Percentiles rank a stretch among this genome's conserved stretches.
Evolutionary conservation across 1,140 invertebrate species (phyloP).

Genomic region (Kradibia gibbosae): DNA sequence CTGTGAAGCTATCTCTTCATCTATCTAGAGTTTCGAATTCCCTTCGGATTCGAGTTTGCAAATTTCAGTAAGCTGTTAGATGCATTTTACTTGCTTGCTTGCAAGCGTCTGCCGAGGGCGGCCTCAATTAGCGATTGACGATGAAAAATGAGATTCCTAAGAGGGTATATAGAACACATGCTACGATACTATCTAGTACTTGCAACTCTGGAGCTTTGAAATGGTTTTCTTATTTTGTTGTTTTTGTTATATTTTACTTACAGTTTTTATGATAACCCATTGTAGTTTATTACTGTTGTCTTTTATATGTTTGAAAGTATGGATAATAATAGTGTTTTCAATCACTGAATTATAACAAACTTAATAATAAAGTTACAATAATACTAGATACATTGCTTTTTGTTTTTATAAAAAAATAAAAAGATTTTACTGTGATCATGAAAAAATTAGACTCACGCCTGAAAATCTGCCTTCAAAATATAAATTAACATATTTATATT

Average conservation of each 20-base stretch:
- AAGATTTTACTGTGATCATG: no score
- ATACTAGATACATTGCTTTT: no score
- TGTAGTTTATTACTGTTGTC: no score
- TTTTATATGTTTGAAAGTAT: background rate
- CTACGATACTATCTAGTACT: background rate
- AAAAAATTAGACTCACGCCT: no score
- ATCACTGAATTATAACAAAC: no score
- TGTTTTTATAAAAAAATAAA: no score
- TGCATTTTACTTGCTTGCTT: conserved; percentile 39
- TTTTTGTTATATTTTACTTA: background rate
- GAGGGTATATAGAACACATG: conserved; percentile 35
- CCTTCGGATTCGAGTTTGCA: conserved; percentile 28
- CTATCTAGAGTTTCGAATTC: no score
- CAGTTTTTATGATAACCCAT: no score
- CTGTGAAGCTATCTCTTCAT: background rate
- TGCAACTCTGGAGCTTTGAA: background rate
- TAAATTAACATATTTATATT: no score
- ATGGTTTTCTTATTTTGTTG: background rate
- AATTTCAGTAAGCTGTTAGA: conserved; percentile 34
- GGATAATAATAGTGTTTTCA: no score
- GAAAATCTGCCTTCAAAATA: no score
- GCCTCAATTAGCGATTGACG: conserved; percentile 51
- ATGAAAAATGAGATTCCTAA: conserved; percentile 53
- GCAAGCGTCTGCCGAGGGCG: conserved; percentile 17
- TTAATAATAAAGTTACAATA: no score